phyloP scores from a whole-genome alignment of 2,113 vertebrate genomes.

The Coreoperca whiteheadi region DNA sequence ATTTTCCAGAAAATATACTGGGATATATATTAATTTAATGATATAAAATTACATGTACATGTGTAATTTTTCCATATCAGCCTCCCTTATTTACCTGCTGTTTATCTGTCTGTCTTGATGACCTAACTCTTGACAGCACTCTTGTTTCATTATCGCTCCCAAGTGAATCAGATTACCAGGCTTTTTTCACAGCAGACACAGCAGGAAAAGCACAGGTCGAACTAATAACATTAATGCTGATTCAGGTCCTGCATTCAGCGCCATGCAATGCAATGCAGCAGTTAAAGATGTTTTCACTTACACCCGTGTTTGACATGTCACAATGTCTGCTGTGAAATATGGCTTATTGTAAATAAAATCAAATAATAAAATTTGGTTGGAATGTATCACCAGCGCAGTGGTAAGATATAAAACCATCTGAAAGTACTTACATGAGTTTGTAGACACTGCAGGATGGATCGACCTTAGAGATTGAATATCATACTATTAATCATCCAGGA shows the following conservation, averaged over 20 bases:
- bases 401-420: not conserved
- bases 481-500: slow-evolving; percentile 2
- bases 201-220: not conserved
- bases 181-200: not conserved
- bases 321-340: not conserved
- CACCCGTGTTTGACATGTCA: not conserved
- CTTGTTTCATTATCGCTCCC: not conserved
- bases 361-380: not conserved
- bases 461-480: slow-evolving; percentile 34
- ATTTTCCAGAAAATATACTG: no score
- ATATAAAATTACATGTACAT: no score
- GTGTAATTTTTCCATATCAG: no score
- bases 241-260: no score
- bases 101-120: no score
- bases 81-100: no score
- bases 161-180: not conserved
- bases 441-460: slow-evolving; percentile 57
- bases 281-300: no score
- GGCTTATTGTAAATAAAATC: no score
- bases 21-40: no score
- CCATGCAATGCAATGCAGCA: no score
- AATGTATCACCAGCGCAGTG: not conserved
- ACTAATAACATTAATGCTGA: not conserved
- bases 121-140: no score
- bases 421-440: slow-evolving; percentile 71